Conservation (phyloP, 2,113 vertebrate species). For the Prunella fulvescens region DNA sequence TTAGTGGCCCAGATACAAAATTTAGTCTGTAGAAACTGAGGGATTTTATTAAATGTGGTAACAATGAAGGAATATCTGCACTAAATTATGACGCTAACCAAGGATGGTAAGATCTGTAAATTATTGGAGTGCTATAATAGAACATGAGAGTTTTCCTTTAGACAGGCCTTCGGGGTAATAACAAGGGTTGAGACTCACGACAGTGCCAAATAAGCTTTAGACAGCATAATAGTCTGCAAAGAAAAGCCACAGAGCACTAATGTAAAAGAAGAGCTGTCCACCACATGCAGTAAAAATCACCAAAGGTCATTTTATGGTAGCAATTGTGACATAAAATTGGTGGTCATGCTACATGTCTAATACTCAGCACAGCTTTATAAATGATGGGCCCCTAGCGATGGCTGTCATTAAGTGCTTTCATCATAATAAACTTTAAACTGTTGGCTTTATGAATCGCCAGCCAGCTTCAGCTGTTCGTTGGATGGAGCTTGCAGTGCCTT, state of each 20-base stretch:
- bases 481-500: constrained; percentile 83
- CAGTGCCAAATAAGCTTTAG: constrained; percentile 83
- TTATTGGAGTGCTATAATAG: constrained; percentile 76
- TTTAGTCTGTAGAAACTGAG: constrained; percentile 54
- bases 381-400: constrained; percentile 85
- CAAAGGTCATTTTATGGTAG: constrained; percentile 88
- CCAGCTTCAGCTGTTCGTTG: constrained; percentile 84
- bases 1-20: constrained; percentile 33
- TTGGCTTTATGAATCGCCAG: constrained; percentile 89
- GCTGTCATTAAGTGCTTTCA: constrained; percentile 91
- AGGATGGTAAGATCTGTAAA: constrained; percentile 76
- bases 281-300: constrained; percentile 86
- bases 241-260: constrained; percentile 84
- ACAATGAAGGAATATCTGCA: constrained; percentile 74
- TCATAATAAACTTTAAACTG: constrained; percentile 92
- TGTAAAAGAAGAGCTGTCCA: constrained; percentile 85
- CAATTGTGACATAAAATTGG: constrained; percentile 88
- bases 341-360: constrained; percentile 88
- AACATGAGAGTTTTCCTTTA: constrained; percentile 73
- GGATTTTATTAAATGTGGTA: constrained; percentile 60
- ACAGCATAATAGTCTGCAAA: constrained; percentile 85
- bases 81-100: constrained; percentile 76
- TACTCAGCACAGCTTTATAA: constrained; percentile 85
- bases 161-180: constrained; percentile 83
- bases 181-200: constrained; percentile 82